Evolutionary conservation across 2,113 vertebrate genomes (phyloP).

Genomic region (Grallaria varia): DNA sequence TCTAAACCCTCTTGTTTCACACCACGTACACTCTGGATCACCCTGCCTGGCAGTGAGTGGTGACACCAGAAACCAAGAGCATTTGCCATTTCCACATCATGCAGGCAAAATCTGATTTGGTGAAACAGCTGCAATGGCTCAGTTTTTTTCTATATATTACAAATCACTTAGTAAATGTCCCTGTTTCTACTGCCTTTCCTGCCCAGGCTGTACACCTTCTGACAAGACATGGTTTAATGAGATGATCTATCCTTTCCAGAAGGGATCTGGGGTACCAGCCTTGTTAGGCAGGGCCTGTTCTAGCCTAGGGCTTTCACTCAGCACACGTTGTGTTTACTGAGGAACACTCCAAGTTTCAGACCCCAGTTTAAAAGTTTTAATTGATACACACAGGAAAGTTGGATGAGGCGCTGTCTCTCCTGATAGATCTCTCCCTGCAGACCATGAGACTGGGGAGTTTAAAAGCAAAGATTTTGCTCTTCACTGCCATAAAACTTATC

Average conservation of each 20-base stretch:
- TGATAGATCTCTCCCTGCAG: background rate
- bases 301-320: background rate
- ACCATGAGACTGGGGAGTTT: background rate
- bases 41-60: background rate
- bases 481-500: background rate
- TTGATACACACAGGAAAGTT: background rate
- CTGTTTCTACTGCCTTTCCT: background rate
- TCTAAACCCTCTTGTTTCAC: background rate
- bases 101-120: background rate
- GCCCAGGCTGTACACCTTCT: background rate
- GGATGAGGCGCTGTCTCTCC: background rate
- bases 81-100: background rate
- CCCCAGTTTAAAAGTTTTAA: background rate
- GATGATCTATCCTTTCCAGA: background rate
- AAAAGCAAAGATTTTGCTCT: constrained; percentile 6
- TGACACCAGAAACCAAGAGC: background rate
- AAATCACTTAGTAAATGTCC: background rate
- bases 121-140: background rate
- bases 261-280: background rate
- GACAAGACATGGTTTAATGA: background rate
- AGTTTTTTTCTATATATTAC: background rate
- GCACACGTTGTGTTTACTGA: background rate
- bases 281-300: background rate
- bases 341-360: background rate
- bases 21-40: background rate